Evolutionary conservation across 2,888 invertebrate genomes (phyloP).

Genomic region (Drosophila vallismaia): DNA sequence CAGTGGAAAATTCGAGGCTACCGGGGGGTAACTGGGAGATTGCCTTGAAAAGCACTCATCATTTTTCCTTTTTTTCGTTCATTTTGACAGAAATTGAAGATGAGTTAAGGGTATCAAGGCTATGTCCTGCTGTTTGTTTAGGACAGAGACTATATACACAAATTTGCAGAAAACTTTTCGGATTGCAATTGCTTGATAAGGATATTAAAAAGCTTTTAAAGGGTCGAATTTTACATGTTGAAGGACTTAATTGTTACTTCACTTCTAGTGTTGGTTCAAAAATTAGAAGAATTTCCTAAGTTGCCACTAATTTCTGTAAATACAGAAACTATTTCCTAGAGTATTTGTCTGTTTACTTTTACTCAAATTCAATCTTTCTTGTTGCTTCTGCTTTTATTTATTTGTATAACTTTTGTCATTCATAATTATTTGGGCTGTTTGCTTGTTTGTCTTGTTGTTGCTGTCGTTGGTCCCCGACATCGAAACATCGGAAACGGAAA

Average conservation of each 20-base stretch:
- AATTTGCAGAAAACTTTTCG: conserved; percentile 8
- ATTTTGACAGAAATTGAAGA: conserved; percentile 34
- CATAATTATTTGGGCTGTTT: conserved; percentile 74
- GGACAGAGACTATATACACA: conserved; percentile 13
- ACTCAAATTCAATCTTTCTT: conserved; percentile 7
- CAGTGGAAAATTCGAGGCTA: conserved; percentile 20
- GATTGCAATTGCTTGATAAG: conserved; percentile 3
- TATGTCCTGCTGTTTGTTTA: conserved; percentile 20
- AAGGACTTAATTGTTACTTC: not conserved
- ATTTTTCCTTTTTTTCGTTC: conserved; percentile 23
- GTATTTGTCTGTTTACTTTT: conserved; percentile 28
- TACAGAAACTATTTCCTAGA: conserved; percentile 14
- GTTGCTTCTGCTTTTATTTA: conserved; percentile 51
- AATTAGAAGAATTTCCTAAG: not conserved
- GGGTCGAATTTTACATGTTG: not conserved
- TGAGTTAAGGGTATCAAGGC: conserved; percentile 34
- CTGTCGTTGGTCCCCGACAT: conserved; percentile 29
- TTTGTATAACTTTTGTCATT: conserved; percentile 77
- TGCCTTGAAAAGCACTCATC: conserved; percentile 50
- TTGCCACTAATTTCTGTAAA: not conserved
- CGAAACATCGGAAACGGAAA: conserved; percentile 70
- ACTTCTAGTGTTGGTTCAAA: not conserved
- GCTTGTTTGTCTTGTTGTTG: conserved; percentile 34
- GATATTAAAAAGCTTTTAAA: not conserved
- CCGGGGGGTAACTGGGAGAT: conserved; percentile 24